Evolutionary conservation across 1,140 invertebrate genomes (phyloP).

Genomic region (Drosophila repletoides): DNA sequence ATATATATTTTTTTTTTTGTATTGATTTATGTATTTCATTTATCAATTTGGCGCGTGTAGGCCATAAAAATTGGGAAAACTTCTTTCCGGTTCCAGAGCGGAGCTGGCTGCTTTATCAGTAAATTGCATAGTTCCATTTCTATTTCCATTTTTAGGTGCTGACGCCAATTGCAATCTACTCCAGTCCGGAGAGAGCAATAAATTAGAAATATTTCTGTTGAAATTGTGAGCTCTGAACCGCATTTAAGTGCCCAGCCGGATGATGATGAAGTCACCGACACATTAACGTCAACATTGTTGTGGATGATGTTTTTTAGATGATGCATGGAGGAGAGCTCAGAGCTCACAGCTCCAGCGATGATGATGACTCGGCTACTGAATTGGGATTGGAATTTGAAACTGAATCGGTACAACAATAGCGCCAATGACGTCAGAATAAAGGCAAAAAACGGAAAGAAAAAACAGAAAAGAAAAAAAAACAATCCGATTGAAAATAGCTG

Average conservation of each 20-base stretch:
- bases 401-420: slow-evolving; percentile 3
- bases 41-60: not conserved
- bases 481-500: slow-evolving; percentile 16
- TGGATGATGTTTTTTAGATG: too few species aligned
- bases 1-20: too few species aligned
- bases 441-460: slow-evolving; percentile 1
- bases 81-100: too few species aligned
- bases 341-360: slow-evolving; percentile 6
- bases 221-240: slow-evolving; percentile 28
- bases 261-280: slow-evolving; percentile 47
- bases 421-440: slow-evolving; percentile 15
- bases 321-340: not conserved
- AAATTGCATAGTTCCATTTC: slow-evolving; percentile 12
- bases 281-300: not conserved
- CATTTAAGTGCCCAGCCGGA: slow-evolving; percentile 23
- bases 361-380: slow-evolving; percentile 15
- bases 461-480: slow-evolving; percentile 8
- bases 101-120: slow-evolving; percentile 11
- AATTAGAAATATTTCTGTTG: slow-evolving; percentile 39
- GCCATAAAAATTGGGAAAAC: not conserved
- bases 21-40: too few species aligned
- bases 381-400: slow-evolving; percentile 19
- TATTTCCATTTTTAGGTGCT: slow-evolving; percentile 20
- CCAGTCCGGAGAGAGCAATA: slow-evolving; percentile 11
- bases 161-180: slow-evolving; percentile 37